Percentiles rank a stretch among this genome's conserved stretches.
Conservation (phyloP, 2,888 invertebrate species). For the Cyaniris semiargus region DNA sequence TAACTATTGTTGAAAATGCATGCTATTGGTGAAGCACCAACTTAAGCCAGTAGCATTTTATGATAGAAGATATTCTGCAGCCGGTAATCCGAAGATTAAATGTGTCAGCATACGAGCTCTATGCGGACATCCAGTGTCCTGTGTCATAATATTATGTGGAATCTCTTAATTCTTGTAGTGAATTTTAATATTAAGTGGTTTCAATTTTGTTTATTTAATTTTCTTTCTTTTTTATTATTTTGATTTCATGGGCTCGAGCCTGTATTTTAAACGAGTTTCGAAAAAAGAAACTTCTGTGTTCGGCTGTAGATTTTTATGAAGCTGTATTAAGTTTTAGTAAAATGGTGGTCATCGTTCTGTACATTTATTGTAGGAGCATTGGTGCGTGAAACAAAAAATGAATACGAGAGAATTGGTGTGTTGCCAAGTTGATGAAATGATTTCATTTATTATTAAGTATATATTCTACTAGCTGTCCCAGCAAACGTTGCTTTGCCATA, state of each 20-base stretch:
- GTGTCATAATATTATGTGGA: too few species aligned
- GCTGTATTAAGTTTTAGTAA: too few species aligned
- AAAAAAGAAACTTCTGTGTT: too few species aligned
- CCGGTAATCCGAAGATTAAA: background rate
- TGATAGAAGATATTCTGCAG: background rate
- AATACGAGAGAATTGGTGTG: background rate
- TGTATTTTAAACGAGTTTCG: too few species aligned
- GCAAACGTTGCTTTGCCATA: too few species aligned
- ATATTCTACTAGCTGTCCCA: too few species aligned
- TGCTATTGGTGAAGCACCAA: background rate
- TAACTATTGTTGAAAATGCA: background rate
- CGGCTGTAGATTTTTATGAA: too few species aligned
- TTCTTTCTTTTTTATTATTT: too few species aligned
- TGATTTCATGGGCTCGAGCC: too few species aligned
- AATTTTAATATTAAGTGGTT: too few species aligned
- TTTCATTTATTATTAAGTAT: background rate
- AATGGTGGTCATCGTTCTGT: background rate
- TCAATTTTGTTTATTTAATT: too few species aligned
- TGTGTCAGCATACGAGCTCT: background rate
- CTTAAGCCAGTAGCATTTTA: background rate
- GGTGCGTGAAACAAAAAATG: conserved; percentile 19
- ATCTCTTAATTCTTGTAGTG: background rate
- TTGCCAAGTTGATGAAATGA: conserved; percentile 7
- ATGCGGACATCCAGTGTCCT: background rate
- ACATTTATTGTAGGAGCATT: background rate